Conservation (phyloP, 2,113 vertebrate genomes). For the Albula goreensis region DNA sequence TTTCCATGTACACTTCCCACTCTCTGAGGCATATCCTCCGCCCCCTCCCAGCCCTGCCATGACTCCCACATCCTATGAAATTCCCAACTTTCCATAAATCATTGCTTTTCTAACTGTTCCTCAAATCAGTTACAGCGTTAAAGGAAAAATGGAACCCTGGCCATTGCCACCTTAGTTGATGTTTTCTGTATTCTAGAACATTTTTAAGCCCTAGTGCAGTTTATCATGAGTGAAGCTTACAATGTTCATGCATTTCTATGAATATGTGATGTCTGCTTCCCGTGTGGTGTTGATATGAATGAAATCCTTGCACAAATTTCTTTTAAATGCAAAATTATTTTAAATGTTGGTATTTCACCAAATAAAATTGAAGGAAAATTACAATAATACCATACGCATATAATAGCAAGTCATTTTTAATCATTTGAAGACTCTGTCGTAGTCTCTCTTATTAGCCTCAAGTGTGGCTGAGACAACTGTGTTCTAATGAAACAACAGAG, state of each 20-base stretch:
- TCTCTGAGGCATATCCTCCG: neutral
- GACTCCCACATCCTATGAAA: neutral
- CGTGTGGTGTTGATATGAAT: neutral
- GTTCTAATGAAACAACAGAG: conserved; percentile 28
- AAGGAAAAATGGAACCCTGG: neutral
- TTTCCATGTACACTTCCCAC: neutral
- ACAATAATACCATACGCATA: neutral
- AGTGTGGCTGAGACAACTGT: neutral
- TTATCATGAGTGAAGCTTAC: conserved; percentile 19
- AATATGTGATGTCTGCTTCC: conserved; percentile 20
- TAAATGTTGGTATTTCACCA: conserved; percentile 14
- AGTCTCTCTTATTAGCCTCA: no score
- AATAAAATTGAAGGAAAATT: neutral
- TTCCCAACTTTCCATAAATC: neutral
- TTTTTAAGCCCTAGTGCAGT: neutral
- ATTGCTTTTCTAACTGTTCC: neutral
- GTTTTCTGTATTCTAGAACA: conserved; percentile 8
- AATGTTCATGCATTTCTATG: neutral
- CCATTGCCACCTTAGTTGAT: neutral
- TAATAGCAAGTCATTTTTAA: neutral
- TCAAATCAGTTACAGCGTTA: neutral
- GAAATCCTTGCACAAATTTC: neutral
- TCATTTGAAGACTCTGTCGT: neutral
- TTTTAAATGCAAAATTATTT: conserved; percentile 12
- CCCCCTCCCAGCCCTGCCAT: no score